phyloP scores from a whole-genome alignment of 2,113 vertebrate species.

The Passer domesticus region DNA sequence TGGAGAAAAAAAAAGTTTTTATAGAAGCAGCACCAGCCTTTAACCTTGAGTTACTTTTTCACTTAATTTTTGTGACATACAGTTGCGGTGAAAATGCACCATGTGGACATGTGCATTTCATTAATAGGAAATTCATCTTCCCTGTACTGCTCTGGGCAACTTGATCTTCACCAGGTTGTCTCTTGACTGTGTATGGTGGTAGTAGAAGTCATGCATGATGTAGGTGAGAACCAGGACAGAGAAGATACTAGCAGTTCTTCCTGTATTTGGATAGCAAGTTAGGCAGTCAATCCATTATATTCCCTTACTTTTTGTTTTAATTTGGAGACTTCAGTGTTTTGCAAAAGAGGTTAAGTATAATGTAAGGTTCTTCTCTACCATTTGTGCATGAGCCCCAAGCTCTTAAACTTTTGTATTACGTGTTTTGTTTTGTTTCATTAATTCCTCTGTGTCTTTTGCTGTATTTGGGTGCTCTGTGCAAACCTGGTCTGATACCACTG shows the following conservation, averaged over 20 bases:
- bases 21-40: not conserved
- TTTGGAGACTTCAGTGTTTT: not conserved
- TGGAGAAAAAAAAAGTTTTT: not conserved
- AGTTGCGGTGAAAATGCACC: not conserved
- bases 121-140: not conserved
- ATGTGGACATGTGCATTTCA: not conserved
- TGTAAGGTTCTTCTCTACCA: not conserved
- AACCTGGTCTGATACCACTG: not conserved
- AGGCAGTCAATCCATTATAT: not conserved
- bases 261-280: not conserved
- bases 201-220: not conserved
- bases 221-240: not conserved
- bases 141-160: not conserved
- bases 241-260: not conserved
- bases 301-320: not conserved
- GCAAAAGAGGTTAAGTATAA: not conserved
- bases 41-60: not conserved
- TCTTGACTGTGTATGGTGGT: not conserved
- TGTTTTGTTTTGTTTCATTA: not conserved
- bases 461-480: not conserved
- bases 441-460: accelerated
- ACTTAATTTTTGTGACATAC: not conserved
- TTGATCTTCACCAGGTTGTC: not conserved
- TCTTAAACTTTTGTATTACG: not conserved
- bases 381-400: not conserved